Percentiles rank a stretch among this genome's conserved stretches.
phyloP scores from a whole-genome alignment of 2,113 vertebrate genomes.

The Aegotheles bennettii region DNA sequence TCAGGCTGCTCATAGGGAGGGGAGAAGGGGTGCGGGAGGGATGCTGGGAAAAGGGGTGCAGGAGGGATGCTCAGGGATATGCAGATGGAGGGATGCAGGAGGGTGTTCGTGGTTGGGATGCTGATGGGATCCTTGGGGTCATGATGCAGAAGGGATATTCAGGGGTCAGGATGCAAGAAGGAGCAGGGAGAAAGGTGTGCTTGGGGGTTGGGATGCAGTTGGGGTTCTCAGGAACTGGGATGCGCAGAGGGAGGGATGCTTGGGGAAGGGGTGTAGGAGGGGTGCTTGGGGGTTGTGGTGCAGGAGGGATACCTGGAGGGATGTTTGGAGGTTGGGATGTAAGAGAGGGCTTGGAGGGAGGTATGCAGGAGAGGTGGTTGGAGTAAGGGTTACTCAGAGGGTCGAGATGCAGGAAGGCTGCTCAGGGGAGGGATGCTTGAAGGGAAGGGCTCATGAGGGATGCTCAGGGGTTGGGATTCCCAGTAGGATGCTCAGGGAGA shows the following conservation, averaged over 20 bases:
- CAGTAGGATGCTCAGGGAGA: not conserved
- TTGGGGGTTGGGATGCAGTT: not conserved
- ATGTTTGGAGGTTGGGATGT: not conserved
- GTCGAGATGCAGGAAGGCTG: not conserved
- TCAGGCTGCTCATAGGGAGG: not conserved
- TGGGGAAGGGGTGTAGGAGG: not conserved
- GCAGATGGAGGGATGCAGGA: too few species aligned
- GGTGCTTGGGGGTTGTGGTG: too few species aligned
- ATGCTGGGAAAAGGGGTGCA: not conserved
- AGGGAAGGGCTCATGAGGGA: not conserved
- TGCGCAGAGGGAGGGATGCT: not conserved
- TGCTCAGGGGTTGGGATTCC: not conserved
- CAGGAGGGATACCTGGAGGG: not conserved
- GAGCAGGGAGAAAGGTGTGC: not conserved
- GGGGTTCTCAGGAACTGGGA: not conserved
- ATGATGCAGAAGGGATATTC: not conserved
- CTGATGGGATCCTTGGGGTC: not conserved
- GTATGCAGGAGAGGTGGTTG: not conserved
- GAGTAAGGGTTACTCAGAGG: not conserved
- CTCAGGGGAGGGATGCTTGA: not conserved
- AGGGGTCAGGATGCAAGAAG: accelerated
- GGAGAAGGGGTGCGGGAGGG: not conserved
- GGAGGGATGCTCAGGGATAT: not conserved
- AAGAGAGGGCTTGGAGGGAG: not conserved
- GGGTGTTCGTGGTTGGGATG: accelerated